Evolutionary conservation across 2,888 invertebrate species (phyloP).

Genomic region (Mythimna lalbum): DNA sequence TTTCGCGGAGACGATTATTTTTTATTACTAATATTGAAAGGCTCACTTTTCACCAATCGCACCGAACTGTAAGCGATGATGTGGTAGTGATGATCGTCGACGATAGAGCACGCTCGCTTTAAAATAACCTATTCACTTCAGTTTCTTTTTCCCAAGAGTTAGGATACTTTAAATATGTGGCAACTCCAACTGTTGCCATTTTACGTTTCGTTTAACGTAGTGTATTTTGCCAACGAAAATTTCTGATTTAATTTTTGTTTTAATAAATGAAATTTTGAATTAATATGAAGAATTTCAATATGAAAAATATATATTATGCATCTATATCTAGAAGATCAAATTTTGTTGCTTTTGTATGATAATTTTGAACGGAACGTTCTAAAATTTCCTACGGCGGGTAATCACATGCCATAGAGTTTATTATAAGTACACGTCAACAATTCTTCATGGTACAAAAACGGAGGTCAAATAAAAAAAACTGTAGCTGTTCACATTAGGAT

Average conservation of each 20-base stretch:
- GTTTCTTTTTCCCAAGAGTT: neutral
- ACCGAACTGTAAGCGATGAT: too few relatives aligned
- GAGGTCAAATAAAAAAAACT: too few relatives aligned
- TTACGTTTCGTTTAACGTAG: conserved; percentile 25
- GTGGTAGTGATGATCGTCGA: too few relatives aligned
- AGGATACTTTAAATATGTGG: conserved; percentile 9
- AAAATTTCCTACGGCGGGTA: conserved; percentile 8
- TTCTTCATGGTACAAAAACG: too few relatives aligned
- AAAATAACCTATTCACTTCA: too few relatives aligned
- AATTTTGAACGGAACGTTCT: conserved; percentile 26
- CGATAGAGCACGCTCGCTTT: too few relatives aligned
- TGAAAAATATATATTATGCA: neutral
- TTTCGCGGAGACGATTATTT: neutral
- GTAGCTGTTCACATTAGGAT: too few relatives aligned
- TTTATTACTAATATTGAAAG: too few relatives aligned
- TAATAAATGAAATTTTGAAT: neutral
- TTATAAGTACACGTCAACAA: conserved; percentile 31
- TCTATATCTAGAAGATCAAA: neutral
- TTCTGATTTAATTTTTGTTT: neutral
- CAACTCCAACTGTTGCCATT: neutral
- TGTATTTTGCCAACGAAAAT: neutral
- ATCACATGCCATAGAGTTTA: conserved; percentile 37
- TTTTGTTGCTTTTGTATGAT: neutral
- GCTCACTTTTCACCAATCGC: too few relatives aligned
- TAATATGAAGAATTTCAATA: neutral